Evolutionary conservation across 2,797 vertebrate species (phyloP), one percentile per base, ranked within the genome.

Genomic region (Xyrichtys novacula): DNA sequence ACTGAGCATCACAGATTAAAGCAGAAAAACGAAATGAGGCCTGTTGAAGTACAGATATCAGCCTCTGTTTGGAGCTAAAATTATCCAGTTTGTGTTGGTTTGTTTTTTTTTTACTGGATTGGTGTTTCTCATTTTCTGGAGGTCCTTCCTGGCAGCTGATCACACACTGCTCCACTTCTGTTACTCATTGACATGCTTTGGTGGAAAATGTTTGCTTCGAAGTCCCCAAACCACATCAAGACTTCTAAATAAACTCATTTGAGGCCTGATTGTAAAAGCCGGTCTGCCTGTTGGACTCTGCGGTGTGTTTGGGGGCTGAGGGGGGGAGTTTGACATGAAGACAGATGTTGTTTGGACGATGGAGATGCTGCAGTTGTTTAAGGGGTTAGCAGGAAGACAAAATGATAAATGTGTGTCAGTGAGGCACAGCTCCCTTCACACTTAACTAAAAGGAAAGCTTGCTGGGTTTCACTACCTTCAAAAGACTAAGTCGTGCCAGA

Each of bases 391-490:
- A 53, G 70, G 62, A 76, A 87, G 72, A 82, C 66, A 67, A 75
- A 60, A 83, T 91, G 84, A 92, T 91, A 63, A 89, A 91, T 80
- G 84, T 32, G 52, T 75, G 69, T 80, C 58, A 66, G 65, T 42
- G 59, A 74, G 61, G 36, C 66, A 61, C 61, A 31, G 62, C 65
- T 69, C 76, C 65, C 59, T 38, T 82, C 64, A 59, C 47, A 49
- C 61, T 58, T 36, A 54, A 57, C 54, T 2, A 1, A 71, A 65
- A n/a, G n/a, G 42, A 39, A 60, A 22, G 28, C 50, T 67, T 25
- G 16, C 56, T 63, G 66, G 65, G 54, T 71, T 43, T 49, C 25
- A 16, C 56, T 39, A 54, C 71, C 67, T 84, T 86, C 84, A 85
- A 85, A 84, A 40, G 54, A 22, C 46, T 8, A 1, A 48, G 58